Conservation (phyloP, 1,140 invertebrate genomes). For the Drosophila aff. region DNA sequence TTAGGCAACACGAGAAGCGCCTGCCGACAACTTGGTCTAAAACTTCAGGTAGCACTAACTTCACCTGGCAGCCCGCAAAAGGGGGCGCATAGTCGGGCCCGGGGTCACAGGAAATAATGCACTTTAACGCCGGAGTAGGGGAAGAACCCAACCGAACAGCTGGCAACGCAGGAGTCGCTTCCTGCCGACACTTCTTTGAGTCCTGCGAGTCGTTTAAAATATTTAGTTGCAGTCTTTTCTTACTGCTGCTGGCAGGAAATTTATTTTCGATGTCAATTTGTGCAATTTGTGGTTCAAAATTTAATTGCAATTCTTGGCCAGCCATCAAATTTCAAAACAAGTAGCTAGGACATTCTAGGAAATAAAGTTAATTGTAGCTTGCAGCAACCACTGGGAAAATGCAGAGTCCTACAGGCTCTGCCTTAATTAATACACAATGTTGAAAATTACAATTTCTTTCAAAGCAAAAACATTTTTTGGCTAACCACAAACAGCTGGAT, state of each 20-base stretch:
- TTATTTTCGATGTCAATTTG: slow-evolving; percentile 58
- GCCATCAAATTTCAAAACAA: slow-evolving; percentile 30
- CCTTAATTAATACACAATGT: slow-evolving; percentile 41
- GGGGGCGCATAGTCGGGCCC: not conserved
- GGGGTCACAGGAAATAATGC: slow-evolving; percentile 62
- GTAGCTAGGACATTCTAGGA: not conserved
- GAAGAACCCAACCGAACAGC: slow-evolving; percentile 16
- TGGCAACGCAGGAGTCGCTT: slow-evolving; percentile 15
- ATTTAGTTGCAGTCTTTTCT: slow-evolving; percentile 43
- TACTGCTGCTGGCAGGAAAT: slow-evolving; percentile 32
- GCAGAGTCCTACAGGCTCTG: not conserved
- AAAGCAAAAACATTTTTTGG: slow-evolving; percentile 16
- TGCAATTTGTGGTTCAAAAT: slow-evolving; percentile 40
- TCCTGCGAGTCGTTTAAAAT: slow-evolving; percentile 54
- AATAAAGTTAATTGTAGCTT: slow-evolving; percentile 14
- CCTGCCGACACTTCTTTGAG: slow-evolving; percentile 18
- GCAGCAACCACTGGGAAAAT: not conserved
- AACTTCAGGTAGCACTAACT: slow-evolving; percentile 81
- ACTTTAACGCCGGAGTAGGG: slow-evolving; percentile 44
- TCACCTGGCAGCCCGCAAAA: slow-evolving; percentile 59
- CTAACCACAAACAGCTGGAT: slow-evolving; percentile 44
- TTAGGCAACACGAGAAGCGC: slow-evolving; percentile 75
- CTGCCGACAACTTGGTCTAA: slow-evolving; percentile 74
- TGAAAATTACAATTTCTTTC: slow-evolving; percentile 21
- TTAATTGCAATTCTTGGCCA: slow-evolving; percentile 37